Evolutionary conservation across 2,113 vertebrate genomes (phyloP).

Genomic region (Myotis brandtii): DNA sequence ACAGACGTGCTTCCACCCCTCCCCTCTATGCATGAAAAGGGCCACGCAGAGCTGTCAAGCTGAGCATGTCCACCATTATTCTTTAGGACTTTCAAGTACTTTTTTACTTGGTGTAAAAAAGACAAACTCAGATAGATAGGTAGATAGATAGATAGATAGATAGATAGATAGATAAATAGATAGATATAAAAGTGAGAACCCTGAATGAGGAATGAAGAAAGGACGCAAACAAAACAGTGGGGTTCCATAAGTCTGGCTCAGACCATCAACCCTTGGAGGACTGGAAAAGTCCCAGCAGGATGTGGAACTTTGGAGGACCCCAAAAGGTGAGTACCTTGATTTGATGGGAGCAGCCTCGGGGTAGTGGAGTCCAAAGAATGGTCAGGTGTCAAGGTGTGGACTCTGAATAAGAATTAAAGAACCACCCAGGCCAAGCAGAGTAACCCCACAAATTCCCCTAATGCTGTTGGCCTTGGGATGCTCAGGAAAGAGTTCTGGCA

Average conservation of each 20-base stretch:
- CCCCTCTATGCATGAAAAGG: neutral
- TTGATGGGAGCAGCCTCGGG: neutral
- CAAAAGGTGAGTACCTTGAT: neutral
- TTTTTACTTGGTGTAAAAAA: neutral
- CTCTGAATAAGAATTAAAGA: neutral
- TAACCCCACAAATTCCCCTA: neutral
- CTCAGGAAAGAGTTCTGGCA: neutral
- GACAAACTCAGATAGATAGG: neutral
- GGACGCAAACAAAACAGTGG: neutral
- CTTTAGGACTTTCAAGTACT: neutral
- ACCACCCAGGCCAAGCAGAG: neutral
- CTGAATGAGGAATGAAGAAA: neutral
- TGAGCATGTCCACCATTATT: neutral
- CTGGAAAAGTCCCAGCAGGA: neutral
- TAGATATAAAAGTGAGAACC: neutral
- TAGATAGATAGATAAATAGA: too few relatives aligned
- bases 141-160: too few relatives aligned
- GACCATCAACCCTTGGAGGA: neutral
- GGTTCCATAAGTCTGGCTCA: neutral
- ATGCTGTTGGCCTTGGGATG: neutral
- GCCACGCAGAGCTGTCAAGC: neutral
- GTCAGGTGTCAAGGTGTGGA: neutral
- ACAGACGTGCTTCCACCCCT: neutral
- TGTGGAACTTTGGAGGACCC: neutral
- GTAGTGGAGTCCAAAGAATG: neutral